Evolutionary conservation across 2,113 vertebrate species (phyloP).

Genomic region (Orientallactaga bullata): DNA sequence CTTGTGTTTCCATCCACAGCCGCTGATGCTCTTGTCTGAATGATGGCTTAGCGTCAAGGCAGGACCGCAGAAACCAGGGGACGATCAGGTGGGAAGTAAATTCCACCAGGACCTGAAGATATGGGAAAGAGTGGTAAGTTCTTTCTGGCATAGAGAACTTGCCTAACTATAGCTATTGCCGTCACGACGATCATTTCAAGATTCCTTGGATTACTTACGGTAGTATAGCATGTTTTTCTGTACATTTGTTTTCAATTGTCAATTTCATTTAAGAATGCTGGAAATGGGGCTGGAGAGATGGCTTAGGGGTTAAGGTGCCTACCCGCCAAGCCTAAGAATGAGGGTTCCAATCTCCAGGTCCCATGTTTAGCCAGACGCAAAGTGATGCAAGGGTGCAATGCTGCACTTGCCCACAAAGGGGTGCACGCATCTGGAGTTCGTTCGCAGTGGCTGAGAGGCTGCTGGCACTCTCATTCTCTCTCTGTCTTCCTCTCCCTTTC

Average conservation of each 20-base stretch:
- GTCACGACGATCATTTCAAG: not conserved
- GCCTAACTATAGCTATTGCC: not conserved
- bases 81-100: not conserved
- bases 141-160: not conserved
- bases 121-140: not conserved
- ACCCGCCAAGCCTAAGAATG: no score
- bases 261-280: slow-evolving; percentile 31
- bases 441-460: no score
- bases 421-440: no score
- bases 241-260: slow-evolving; percentile 22
- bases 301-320: no score
- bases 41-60: not conserved
- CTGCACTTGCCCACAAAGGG: no score
- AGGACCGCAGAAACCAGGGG: not conserved
- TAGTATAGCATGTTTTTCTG: not conserved
- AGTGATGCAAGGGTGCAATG: no score
- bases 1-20: not conserved
- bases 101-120: not conserved
- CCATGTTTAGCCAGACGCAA: no score
- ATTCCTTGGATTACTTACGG: not conserved
- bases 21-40: not conserved
- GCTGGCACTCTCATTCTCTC: no score
- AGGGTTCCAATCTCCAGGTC: no score
- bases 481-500: no score
- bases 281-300: no score